Evolutionary conservation across 1,140 invertebrate species (phyloP), one percentile per base, ranked within the genome.

Genomic region (Lasioglossum albipes): DNA sequence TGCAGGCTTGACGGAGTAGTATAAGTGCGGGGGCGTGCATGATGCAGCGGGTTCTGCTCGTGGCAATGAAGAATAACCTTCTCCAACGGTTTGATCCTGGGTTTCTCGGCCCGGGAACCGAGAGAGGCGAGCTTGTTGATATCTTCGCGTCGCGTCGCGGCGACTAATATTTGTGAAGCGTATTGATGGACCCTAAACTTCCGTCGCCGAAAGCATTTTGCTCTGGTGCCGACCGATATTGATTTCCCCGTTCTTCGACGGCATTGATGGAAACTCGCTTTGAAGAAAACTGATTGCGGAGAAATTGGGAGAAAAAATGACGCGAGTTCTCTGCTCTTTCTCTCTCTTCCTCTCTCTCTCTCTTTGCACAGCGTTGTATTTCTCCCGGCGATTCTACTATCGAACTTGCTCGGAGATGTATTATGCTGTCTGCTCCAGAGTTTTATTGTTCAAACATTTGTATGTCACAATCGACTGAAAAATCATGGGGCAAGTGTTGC

Each of bases 11-110:
- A 20, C 20, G 45, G 9, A 20, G 45, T 10, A n/a, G 45, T 67
- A 67, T 49, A 45, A 67, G 45, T 45, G 65, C 42, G 42, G 42
- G 20, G 65, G 10, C 45, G 42, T 67, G 42, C 65, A 67, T 45
- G 59, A 49, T 64, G 72, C 59, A 36, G 59, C 27, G 12, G 72
- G 41, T 31, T 3, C 59, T 74, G 72, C 18, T 7, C 42, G 18
- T 64, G 72, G 59, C 72, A 74, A 74, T 74, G 72, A 74, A 64
- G 72, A 31, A 74, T 74, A 74, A 64, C 72, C 71, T 31, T 42
- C 41, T 7, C n/a, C 18, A 5, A 18, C 62, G 16, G 18, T 27
- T 64, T 62, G 59, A 74, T 74, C 59, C 27, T 49, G 12, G 22
- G 22, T 27, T 64, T 74, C 31, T 27, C 59, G n/a, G 42, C 9